phyloP scores from a whole-genome alignment of 2,113 vertebrate genomes.

The Nestor notabilis region DNA sequence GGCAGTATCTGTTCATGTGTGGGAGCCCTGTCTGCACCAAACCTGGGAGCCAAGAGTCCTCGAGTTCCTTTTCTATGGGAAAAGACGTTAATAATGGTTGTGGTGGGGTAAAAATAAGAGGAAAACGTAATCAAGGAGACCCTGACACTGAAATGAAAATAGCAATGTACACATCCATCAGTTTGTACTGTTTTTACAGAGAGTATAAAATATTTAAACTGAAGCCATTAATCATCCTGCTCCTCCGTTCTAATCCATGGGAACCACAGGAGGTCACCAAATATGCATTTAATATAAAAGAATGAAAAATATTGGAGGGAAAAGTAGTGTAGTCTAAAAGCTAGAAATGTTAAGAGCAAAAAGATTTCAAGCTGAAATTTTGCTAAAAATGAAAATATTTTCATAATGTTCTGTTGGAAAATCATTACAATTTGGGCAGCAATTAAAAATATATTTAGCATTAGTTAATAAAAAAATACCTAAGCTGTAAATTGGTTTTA shows the following conservation, averaged over 20 bases:
- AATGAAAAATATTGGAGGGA: conserved; percentile 33
- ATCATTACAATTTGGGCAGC: neutral
- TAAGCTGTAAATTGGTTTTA: neutral
- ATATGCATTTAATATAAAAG: conserved; percentile 65
- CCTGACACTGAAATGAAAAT: conserved; percentile 7
- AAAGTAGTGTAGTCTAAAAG: neutral
- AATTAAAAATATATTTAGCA: neutral
- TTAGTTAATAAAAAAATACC: neutral
- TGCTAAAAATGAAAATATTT: neutral
- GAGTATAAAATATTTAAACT: conserved; percentile 67
- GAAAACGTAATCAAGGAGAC: conserved; percentile 30
- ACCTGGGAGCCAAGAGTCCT: neutral
- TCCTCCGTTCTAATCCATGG: conserved; percentile 56
- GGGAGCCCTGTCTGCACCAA: neutral
- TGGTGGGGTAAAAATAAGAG: neutral
- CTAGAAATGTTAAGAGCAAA: neutral
- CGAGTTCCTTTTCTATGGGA: neutral
- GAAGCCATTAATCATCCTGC: conserved; percentile 55
- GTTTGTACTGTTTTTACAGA: conserved; percentile 60
- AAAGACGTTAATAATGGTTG: neutral
- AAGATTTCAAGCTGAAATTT: neutral
- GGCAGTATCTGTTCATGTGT: conserved; percentile 30
- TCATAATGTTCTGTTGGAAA: neutral
- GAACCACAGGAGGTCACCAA: conserved; percentile 70
- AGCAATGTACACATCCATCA: conserved; percentile 52